These are phyloP conservation scores for Onychomys torridus DNA, from an alignment of 2,797 vertebrate species.

Conservation along the genomic window DNA sequence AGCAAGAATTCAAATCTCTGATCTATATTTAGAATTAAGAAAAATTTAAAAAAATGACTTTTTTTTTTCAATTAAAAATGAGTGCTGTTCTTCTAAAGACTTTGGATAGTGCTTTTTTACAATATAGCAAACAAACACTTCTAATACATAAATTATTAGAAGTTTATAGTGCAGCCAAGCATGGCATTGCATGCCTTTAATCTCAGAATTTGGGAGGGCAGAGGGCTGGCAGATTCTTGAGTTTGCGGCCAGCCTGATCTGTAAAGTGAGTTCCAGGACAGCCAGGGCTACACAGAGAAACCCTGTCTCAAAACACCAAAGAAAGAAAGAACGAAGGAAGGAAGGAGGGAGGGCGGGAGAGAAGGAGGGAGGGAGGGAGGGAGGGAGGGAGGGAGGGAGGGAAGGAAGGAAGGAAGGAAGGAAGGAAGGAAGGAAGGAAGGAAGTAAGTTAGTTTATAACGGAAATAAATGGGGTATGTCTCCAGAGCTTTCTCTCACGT, in stretches of 20 bases:
- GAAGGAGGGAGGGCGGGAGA: too few species aligned
- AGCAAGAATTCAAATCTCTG: background rate
- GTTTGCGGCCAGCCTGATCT: background rate
- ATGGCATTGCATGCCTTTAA: background rate
- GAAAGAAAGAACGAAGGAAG: too few species aligned
- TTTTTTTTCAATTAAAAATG: background rate
- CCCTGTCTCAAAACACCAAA: background rate
- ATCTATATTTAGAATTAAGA: background rate
- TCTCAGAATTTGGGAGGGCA: background rate
- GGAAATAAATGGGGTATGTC: background rate
- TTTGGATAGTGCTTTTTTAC: conserved; percentile 19
- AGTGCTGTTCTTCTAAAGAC: background rate
- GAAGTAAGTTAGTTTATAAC: too few species aligned
- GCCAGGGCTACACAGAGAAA: background rate
- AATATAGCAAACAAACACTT: conserved; percentile 14
- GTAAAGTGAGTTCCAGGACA: background rate
- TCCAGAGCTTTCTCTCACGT: background rate
- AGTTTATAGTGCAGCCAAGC: background rate
- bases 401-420: too few species aligned
- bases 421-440: too few species aligned
- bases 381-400: too few species aligned
- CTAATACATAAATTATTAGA: background rate
- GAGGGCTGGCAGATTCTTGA: background rate
- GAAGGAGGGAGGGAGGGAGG: too few species aligned
- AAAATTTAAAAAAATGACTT: conserved; percentile 49